Conservation (phyloP, 2,888 invertebrate species). For the Pelosia muscerda region DNA sequence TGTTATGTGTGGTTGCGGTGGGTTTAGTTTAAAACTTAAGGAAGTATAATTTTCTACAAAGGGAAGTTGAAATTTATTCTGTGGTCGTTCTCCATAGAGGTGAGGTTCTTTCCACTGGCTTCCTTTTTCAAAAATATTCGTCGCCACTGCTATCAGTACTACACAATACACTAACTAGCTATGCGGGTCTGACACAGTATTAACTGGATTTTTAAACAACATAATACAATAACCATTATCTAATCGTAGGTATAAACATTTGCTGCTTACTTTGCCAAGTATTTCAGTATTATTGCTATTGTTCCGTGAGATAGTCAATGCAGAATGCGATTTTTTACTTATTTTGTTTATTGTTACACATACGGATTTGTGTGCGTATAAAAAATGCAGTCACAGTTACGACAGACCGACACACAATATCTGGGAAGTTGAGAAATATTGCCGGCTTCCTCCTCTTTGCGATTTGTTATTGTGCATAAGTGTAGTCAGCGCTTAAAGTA, state of each 20-base stretch:
- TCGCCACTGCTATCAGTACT: neutral
- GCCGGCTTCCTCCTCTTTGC: slow-evolving; percentile 42
- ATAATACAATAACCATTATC: neutral
- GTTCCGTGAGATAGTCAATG: slow-evolving; percentile 48
- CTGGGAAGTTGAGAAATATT: slow-evolving; percentile 53
- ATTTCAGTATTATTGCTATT: slow-evolving; percentile 19
- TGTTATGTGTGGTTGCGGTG: too few species aligned
- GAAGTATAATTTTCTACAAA: too few species aligned
- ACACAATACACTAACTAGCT: neutral
- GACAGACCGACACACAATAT: slow-evolving; percentile 47
- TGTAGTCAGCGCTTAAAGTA: slow-evolving; percentile 8
- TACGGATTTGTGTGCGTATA: slow-evolving; percentile 21
- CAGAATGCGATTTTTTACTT: slow-evolving; percentile 41
- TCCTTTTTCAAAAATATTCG: too few species aligned
- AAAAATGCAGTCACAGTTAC: slow-evolving; percentile 44
- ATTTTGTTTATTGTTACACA: slow-evolving; percentile 42
- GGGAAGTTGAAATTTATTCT: too few species aligned
- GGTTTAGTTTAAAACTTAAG: too few species aligned
- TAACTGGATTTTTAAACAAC: neutral
- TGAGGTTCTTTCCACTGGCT: too few species aligned
- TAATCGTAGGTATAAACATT: neutral
- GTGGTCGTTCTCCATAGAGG: too few species aligned
- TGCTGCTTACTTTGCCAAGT: slow-evolving; percentile 7
- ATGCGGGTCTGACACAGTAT: neutral
- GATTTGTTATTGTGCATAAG: slow-evolving; percentile 24